Percentiles rank a stretch among this genome's conserved stretches.
These are phyloP conservation scores for Agrotis ipsilon DNA, from an alignment of 2,888 invertebrate genomes.

Conservation along the genomic window DNA sequence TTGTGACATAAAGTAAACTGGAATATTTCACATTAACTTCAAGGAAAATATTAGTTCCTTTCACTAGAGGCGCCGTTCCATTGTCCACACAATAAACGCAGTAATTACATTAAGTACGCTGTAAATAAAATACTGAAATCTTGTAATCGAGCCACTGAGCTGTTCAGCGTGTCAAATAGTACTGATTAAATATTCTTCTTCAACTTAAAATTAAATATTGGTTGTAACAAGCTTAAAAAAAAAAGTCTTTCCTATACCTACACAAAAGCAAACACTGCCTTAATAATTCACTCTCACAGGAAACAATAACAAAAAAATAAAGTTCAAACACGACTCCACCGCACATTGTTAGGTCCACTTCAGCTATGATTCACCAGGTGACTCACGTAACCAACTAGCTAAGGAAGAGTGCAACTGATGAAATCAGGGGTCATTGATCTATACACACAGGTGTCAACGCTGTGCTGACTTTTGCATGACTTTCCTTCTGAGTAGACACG, in stretches of 20 bases:
- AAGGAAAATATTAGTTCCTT: too few relatives aligned
- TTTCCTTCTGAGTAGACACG: not conserved
- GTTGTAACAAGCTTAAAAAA: not conserved
- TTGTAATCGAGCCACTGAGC: too few relatives aligned
- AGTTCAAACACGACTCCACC: slow-evolving; percentile 13
- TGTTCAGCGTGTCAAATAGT: too few relatives aligned
- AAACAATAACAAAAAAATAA: not conserved
- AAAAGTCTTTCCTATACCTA: not conserved
- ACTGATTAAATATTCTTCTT: too few relatives aligned
- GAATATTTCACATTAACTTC: too few relatives aligned
- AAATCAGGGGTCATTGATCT: slow-evolving; percentile 73
- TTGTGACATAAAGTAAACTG: too few relatives aligned
- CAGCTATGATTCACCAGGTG: slow-evolving; percentile 74
- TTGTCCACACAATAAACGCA: too few relatives aligned
- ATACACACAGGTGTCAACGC: slow-evolving; percentile 31
- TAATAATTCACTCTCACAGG: not conserved
- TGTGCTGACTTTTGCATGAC: slow-evolving; percentile 27
- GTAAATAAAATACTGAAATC: too few relatives aligned
- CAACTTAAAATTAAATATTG: not conserved
- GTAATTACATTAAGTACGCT: too few relatives aligned
- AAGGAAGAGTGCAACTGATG: slow-evolving; percentile 75
- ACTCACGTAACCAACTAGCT: slow-evolving; percentile 69
- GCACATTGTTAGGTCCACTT: slow-evolving; percentile 59
- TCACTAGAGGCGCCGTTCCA: too few relatives aligned
- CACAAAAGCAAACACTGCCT: not conserved